A percentile compares a stretch with the other conserved stretches of the same genome.
These are phyloP conservation scores for Noctuana brunneofusca DNA, from an alignment of 2,888 invertebrate genomes.

Conservation along the genomic window DNA sequence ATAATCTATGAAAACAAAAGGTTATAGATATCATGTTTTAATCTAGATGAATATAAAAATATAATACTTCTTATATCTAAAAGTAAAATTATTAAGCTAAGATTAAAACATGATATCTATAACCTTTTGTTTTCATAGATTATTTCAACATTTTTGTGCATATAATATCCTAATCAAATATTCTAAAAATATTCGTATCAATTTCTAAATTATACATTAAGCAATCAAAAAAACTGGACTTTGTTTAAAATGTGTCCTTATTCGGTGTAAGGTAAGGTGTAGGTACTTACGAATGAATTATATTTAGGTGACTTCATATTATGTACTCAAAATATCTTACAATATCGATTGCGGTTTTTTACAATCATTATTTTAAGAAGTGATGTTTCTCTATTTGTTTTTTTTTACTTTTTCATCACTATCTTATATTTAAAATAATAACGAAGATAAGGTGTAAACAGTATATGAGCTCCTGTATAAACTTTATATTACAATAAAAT, in stretches of 20 bases:
- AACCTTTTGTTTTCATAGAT: not conserved
- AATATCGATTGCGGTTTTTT: not conserved
- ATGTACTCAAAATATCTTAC: too few relatives aligned
- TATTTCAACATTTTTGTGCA: constrained; percentile 13
- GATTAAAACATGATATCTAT: constrained; percentile 11
- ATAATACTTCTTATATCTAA: constrained; percentile 39
- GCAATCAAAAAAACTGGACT: too few relatives aligned
- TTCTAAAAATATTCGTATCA: not conserved
- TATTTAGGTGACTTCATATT: too few relatives aligned
- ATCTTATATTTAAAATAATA: not conserved
- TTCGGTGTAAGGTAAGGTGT: not conserved
- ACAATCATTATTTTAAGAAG: not conserved
- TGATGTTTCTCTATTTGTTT: not conserved
- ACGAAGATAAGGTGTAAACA: not conserved
- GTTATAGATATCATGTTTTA: constrained; percentile 25
- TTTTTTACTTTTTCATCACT: not conserved
- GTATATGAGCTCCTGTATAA: not conserved
- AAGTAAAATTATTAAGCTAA: constrained; percentile 20
- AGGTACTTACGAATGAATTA: not conserved
- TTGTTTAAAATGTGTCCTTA: not conserved
- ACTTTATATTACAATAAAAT: not conserved
- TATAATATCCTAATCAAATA: not conserved
- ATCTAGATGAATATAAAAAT: constrained; percentile 55
- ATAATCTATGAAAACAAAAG: not conserved
- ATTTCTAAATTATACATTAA: not conserved